A percentile compares a stretch with the other conserved stretches of the same genome.
phyloP scores from a whole-genome alignment of 2,888 invertebrate species.

The Tachina fera region DNA sequence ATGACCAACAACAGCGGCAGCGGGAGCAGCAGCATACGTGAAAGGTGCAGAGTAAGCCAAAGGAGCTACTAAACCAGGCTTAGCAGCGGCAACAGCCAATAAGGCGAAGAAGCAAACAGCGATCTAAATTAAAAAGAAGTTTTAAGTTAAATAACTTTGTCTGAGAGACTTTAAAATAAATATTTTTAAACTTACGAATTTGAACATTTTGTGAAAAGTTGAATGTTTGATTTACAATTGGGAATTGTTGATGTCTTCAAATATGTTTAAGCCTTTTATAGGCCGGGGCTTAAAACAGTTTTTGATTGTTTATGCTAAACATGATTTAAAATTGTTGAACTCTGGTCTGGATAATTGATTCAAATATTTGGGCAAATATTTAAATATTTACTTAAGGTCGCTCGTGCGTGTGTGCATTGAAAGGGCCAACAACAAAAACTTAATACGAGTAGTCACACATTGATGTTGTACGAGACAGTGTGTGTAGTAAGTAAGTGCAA shows the following conservation, averaged over 20 bases:
- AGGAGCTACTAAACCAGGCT: conserved; percentile 75
- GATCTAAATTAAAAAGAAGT: conserved; percentile 68
- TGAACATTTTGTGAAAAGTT: conserved; percentile 76
- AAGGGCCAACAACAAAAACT: conserved; percentile 23
- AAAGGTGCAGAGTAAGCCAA: conserved; percentile 71
- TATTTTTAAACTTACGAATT: conserved; percentile 76
- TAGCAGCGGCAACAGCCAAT: conserved; percentile 75
- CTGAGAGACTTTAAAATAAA: not conserved
- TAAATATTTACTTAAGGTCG: conserved; percentile 35
- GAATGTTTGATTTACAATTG: conserved; percentile 29
- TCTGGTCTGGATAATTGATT: conserved; percentile 15
- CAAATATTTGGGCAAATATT: conserved; percentile 42
- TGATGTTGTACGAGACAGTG: not conserved
- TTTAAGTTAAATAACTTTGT: not conserved
- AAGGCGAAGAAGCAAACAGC: conserved; percentile 78
- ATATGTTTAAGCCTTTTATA: conserved; percentile 17
- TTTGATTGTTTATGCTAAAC: conserved; percentile 36
- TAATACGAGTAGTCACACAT: not conserved
- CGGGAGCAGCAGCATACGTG: conserved; percentile 58
- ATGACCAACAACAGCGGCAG: conserved; percentile 77
- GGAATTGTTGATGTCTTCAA: conserved; percentile 17
- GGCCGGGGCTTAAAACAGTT: too few species aligned
- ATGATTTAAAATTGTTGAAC: conserved; percentile 12
- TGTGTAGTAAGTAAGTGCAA: not conserved
- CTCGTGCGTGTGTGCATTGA: not conserved